Evolutionary conservation across 2,888 invertebrate genomes (phyloP).

Genomic region (Prionchulus punctatus): DNA sequence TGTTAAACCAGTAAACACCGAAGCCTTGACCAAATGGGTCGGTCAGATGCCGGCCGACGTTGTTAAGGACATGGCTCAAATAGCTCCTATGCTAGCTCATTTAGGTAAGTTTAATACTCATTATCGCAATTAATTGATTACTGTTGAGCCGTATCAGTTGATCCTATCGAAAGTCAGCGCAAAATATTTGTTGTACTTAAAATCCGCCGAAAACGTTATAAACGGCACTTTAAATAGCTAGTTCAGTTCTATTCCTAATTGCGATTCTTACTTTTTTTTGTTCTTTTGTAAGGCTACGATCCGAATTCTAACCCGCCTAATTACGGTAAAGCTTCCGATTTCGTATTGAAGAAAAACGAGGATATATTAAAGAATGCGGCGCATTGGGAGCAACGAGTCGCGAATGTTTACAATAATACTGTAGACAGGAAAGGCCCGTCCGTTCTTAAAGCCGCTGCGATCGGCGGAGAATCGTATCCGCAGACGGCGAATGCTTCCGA

Average conservation of each 20-base stretch:
- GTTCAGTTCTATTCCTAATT: no score
- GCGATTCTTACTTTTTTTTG: no score
- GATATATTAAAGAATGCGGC: conserved; percentile 31
- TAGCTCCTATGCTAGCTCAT: conserved; percentile 28
- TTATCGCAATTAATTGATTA: no score
- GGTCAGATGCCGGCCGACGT: conserved; percentile 54
- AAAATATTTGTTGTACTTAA: no score
- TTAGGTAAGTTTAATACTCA: conserved; percentile 37
- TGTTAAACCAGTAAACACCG: conserved; percentile 88
- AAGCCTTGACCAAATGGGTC: conserved; percentile 55
- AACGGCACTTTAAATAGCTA: no score
- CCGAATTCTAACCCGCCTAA: conserved; percentile 87
- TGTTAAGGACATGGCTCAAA: conserved; percentile 44
- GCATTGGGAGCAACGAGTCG: neutral
- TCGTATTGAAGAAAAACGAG: conserved; percentile 45
- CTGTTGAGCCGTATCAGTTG: no score
- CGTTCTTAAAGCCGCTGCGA: no score
- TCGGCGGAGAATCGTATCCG: no score
- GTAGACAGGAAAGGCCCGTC: no score
- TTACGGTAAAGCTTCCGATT: conserved; percentile 67
- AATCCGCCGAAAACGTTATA: no score
- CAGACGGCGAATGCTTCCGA: no score
- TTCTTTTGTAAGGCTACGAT: conserved; percentile 54
- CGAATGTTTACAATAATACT: neutral
- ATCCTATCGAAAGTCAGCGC: no score